Base-by-base conservation (phyloP, 2,113 vertebrate species). In the Uria aalge region DNA sequence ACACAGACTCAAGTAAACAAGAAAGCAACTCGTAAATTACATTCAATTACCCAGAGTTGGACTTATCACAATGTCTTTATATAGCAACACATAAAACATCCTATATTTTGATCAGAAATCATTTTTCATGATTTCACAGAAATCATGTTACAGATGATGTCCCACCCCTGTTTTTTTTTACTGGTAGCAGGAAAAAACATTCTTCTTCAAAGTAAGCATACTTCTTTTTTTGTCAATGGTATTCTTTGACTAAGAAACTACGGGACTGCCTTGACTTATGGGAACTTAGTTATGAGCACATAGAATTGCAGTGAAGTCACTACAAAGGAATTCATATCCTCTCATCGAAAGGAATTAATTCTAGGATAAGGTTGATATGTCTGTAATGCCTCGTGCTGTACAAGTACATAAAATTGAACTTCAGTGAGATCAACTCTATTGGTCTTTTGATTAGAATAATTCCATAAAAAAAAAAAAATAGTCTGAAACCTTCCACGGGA, bases 141-240 rank as follows among this genome's bases (percentile, higher is more conserved):
- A 78, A 73, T 34, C 2, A 7, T 43, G 6, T 52, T 69, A 36
- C 12, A 52, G 34, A n/a, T 56, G 34, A 40, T 53, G 27, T 56
- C 27, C 16, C 16, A 50, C 1, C 0, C 2, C 19, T 56, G 3
- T 0, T 66, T 12, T 48, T 48, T 60, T 55, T 69, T 5, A 40
- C 8, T 34, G 5, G 15, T 73, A 53, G 26, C 13, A 69, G 8
- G 8, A 3, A 8, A 34, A 45, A 29, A 56, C 13, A 21, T 3
- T 60, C 9, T 5, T 94, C 38, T 68, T 72, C 21, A 85, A 85
- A 47, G 27, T 5, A 63, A 74, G 13, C 52, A 45, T 29, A 3
- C 0, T 18, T 24, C 55, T 55, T 38, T 22, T 15, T 6, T 68
- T 38, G 22, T 24, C n/a, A 74, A 18, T 16, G 5, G 2, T 64